Evolutionary conservation across 2,797 vertebrate genomes (phyloP).

Genomic region (Neosilurus mollespiculum): DNA sequence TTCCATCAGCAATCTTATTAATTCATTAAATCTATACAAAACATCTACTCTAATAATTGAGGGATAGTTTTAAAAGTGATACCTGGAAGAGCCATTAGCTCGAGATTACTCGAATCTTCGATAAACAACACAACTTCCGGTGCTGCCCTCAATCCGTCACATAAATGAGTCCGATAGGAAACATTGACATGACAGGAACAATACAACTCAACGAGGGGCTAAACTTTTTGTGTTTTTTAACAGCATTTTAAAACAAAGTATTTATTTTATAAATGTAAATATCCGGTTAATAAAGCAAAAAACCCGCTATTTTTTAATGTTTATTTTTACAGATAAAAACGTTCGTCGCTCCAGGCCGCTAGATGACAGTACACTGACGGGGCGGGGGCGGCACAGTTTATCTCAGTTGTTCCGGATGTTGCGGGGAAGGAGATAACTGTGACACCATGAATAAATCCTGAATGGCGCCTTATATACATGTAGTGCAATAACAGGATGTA

Average conservation of each 20-base stretch:
- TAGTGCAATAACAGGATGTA: neutral
- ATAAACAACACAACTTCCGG: conserved; percentile 24
- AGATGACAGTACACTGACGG: neutral
- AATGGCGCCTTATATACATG: neutral
- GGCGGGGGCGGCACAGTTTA: no score
- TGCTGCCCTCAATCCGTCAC: conserved; percentile 12
- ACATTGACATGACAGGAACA: neutral
- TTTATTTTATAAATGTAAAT: neutral
- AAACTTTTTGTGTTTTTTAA: no score
- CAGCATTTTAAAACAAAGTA: neutral
- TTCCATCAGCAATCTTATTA: neutral
- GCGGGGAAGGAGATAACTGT: neutral
- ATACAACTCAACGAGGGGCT: neutral
- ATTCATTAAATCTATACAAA: neutral
- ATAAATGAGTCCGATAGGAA: conserved; percentile 46
- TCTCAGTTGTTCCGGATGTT: neutral
- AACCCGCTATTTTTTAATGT: no score
- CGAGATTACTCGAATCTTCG: conserved; percentile 1
- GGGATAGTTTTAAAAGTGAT: no score
- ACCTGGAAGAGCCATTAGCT: conserved; percentile 39
- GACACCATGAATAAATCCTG: neutral
- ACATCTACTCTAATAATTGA: neutral
- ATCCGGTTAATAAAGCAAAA: neutral
- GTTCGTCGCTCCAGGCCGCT: neutral
- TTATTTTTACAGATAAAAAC: neutral